Base-by-base conservation (phyloP, 2,888 invertebrate genomes). In the Drosophila lutescens region DNA sequence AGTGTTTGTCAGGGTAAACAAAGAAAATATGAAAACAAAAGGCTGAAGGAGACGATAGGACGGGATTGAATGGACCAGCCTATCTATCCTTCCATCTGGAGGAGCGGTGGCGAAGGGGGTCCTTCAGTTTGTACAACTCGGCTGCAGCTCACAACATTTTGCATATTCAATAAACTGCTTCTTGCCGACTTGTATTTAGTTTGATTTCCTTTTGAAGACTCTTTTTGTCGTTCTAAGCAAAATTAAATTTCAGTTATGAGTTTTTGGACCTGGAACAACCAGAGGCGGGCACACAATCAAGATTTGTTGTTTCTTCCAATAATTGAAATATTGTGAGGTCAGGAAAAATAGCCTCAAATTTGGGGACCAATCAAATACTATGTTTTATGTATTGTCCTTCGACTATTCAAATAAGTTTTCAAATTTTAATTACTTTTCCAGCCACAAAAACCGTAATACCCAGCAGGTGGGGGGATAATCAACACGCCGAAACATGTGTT, bases 21-120 rank as follows among this genome's bases (percentile, higher is more conserved):
- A 80, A 77, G 86, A 83, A 83, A 79, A 77, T 77, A 79, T 79
- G 74, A 79, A 83, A 83, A 79, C 79, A 78, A 83, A 69, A 74
- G 58, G 60, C 77, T 53, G 58, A n/a, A 32, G 40, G 40, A 80
- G 73, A 10, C 63, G 59, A 79, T 79, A 73, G 73, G 49, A 75
- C 43, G 9, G 80, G 67, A 59, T 32, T 41, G 53, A 59, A 41
- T 53, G 53, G 58, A 59, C 58, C 58, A 12, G 58, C 58, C 49
- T 34, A 20, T 49, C 26, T 34, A 59, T 53, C 40, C 58, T 32
- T 53, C 58, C 15, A 41, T 32, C 58, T 40, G 8, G 15, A 34
- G 6, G 4, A 4, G 17, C 41, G 26, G 41, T 17, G 13, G 34
- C 20, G 2, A 34, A 44, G 40, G 51, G 50, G 10, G 32, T 68